Evolutionary conservation across 2,888 invertebrate species (phyloP).

Genomic region (Pyrrhosoma nymphula): DNA sequence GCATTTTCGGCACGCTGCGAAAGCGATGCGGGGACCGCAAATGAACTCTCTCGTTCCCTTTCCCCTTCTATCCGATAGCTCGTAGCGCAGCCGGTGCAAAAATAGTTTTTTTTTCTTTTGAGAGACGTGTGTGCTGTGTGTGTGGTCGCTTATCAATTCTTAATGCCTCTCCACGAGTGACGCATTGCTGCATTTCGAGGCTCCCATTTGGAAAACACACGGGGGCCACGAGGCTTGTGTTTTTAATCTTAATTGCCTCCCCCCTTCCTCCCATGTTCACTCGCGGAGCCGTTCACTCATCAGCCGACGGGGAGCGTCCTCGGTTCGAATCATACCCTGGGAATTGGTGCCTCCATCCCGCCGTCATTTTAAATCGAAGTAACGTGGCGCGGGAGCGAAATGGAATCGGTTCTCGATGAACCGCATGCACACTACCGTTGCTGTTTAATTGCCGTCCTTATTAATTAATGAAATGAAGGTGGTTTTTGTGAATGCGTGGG

Average conservation of each 20-base stretch:
- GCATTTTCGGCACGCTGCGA: not conserved
- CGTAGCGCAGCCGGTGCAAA: not conserved
- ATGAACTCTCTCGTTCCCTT: not conserved
- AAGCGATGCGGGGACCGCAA: not conserved
- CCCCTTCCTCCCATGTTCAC: no score
- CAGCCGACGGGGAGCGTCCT: not conserved
- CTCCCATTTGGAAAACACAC: not conserved
- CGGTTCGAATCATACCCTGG: not conserved
- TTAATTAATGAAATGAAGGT: no score
- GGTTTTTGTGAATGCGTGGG: no score
- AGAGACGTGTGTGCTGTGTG: not conserved
- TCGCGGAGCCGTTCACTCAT: not conserved
- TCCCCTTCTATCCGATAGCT: not conserved
- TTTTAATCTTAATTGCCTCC: slow-evolving; percentile 6
- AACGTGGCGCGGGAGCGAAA: no score
- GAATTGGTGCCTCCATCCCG: not conserved
- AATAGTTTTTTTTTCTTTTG: not conserved
- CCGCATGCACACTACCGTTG: not conserved
- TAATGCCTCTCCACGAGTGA: not conserved
- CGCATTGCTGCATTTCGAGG: slow-evolving; percentile 6
- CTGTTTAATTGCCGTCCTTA: not conserved
- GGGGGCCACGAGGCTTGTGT: not conserved
- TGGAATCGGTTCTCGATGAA: not conserved
- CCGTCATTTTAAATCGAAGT: not conserved
- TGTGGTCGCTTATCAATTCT: not conserved